phyloP scores from a whole-genome alignment of 2,797 vertebrate genomes.

The Malurus splendens region DNA sequence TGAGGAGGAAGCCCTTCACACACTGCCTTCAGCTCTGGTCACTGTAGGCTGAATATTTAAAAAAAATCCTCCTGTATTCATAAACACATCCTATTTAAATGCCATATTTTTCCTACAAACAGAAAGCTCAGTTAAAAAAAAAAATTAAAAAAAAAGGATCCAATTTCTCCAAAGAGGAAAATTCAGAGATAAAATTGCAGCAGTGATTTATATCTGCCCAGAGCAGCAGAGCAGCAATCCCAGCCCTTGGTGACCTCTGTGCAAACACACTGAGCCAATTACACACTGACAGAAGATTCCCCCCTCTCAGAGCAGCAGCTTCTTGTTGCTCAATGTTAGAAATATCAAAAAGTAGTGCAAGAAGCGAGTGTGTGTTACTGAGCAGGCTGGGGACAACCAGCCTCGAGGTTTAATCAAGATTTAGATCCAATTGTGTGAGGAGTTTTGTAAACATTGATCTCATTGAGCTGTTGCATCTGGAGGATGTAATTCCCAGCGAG shows the following conservation, averaged over 20 bases:
- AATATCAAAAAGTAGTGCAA: neutral
- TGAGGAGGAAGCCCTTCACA: neutral
- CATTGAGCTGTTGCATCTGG: neutral
- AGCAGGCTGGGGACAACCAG: neutral
- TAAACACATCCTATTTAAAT: neutral
- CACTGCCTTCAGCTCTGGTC: neutral
- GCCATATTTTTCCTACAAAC: neutral
- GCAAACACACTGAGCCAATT: conserved; percentile 18
- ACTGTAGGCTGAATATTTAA: neutral
- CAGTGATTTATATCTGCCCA: conserved; percentile 3
- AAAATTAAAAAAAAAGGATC: neutral
- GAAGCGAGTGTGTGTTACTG: neutral
- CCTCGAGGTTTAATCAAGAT: conserved; percentile 13
- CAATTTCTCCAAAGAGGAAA: neutral
- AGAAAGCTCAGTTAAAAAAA: neutral
- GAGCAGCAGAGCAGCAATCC: conserved; percentile 26
- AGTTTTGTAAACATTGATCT: conserved; percentile 4
- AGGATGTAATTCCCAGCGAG: neutral
- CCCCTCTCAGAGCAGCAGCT: neutral
- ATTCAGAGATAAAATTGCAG: neutral
- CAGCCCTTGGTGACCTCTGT: conserved; percentile 13
- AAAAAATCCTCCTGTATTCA: neutral
- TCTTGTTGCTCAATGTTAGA: neutral
- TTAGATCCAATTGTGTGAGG: neutral
- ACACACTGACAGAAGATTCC: neutral